These are phyloP conservation scores for Chelonoidis abingdonii DNA, from an alignment of 2,113 vertebrate genomes.

Conservation along the genomic window DNA sequence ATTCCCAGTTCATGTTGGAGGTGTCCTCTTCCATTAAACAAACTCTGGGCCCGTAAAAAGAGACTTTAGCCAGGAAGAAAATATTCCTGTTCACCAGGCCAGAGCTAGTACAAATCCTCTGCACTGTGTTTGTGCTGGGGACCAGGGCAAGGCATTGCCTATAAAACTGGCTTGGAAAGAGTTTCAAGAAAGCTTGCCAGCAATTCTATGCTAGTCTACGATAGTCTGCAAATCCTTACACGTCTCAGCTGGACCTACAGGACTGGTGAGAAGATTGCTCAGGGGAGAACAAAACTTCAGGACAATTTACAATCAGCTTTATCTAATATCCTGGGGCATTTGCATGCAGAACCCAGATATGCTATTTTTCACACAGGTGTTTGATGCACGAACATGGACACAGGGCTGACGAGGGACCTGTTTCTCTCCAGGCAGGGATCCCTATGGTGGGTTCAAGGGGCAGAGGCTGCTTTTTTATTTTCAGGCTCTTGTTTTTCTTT, in stretches of 20 bases:
- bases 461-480: not conserved
- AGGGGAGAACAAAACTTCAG: rapidly evolving
- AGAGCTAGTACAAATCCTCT: not conserved
- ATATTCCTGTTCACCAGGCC: rapidly evolving
- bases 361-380: not conserved
- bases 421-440: not conserved
- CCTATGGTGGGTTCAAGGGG: not conserved
- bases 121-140: rapidly evolving
- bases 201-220: not conserved
- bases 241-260: not conserved
- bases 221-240: rapidly evolving
- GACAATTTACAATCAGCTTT: not conserved
- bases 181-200: not conserved
- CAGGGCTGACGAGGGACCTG: not conserved
- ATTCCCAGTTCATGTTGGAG: not conserved
- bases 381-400: not conserved
- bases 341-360: rapidly evolving
- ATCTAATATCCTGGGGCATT: rapidly evolving
- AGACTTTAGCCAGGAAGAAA: not conserved
- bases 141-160: not conserved
- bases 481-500: not conserved
- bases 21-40: not conserved
- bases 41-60: not conserved
- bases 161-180: rapidly evolving
- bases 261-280: rapidly evolving